Conservation (phyloP, 2,113 vertebrate genomes). For the Onychostruthus taczanowskii region DNA sequence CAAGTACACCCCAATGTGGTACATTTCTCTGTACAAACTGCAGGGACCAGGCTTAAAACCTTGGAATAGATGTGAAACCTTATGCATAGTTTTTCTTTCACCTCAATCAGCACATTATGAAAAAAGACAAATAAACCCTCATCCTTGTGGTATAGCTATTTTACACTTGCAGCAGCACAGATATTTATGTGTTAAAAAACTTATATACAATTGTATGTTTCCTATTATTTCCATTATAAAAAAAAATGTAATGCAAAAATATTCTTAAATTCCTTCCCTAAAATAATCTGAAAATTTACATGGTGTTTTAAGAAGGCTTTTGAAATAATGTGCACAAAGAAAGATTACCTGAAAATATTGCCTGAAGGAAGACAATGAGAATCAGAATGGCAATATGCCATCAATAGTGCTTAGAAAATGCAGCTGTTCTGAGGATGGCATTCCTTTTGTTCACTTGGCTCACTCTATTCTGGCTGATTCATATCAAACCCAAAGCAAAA, state of each 20-base stretch:
- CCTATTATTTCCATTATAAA: neutral
- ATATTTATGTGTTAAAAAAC: neutral
- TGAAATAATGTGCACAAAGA: neutral
- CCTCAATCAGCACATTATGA: neutral
- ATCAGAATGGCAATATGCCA: neutral
- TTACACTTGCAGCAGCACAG: conserved; percentile 18
- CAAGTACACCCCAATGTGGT: neutral
- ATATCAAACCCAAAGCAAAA: neutral
- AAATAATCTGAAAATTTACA: neutral
- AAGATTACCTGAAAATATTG: conserved; percentile 23
- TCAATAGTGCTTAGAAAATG: conserved; percentile 6
- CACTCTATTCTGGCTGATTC: neutral
- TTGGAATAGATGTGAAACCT: neutral
- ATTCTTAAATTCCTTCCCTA: neutral
- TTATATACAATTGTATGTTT: neutral
- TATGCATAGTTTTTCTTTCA: neutral
- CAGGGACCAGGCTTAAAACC: neutral
- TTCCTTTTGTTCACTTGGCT: conserved; percentile 16
- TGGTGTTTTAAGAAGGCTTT: conserved; percentile 24
- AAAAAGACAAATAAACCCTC: neutral
- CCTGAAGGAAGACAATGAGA: neutral
- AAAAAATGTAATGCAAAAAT: neutral
- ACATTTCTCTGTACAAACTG: neutral
- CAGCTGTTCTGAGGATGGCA: neutral
- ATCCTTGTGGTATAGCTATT: neutral